Conservation (phyloP, 2,113 vertebrate species). For the Callorhinus ursinus region DNA sequence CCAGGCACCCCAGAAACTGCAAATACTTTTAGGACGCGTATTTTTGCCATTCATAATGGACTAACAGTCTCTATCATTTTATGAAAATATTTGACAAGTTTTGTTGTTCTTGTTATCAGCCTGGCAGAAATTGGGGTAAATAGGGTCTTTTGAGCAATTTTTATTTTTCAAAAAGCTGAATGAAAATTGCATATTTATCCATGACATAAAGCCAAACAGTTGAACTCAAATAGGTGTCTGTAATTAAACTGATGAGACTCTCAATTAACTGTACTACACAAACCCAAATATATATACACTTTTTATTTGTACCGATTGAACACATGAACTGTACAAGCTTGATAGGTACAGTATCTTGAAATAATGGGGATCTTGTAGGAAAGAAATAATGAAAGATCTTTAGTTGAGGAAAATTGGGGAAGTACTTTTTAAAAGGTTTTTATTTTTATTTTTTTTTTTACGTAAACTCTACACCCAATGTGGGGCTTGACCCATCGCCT, state of each 20-base stretch:
- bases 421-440: not conserved
- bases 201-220: not conserved
- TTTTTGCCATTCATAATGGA: slow-evolving; percentile 7
- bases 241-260: slow-evolving; percentile 18
- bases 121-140: not conserved
- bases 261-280: not conserved
- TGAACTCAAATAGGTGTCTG: not conserved
- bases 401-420: not conserved
- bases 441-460: not conserved
- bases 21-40: not conserved
- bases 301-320: not conserved
- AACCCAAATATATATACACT: not conserved
- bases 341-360: not conserved
- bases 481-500: not conserved
- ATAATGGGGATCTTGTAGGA: not conserved
- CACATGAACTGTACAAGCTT: not conserved
- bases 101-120: not conserved
- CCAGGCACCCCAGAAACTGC: not conserved
- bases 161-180: not conserved
- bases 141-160: slow-evolving; percentile 19
- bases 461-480: not conserved
- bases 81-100: not conserved
- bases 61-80: not conserved
- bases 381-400: not conserved
- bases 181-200: slow-evolving; percentile 15